Evolutionary conservation across 2,113 vertebrate species (phyloP).

Genomic region (Todiramphus chloris): DNA sequence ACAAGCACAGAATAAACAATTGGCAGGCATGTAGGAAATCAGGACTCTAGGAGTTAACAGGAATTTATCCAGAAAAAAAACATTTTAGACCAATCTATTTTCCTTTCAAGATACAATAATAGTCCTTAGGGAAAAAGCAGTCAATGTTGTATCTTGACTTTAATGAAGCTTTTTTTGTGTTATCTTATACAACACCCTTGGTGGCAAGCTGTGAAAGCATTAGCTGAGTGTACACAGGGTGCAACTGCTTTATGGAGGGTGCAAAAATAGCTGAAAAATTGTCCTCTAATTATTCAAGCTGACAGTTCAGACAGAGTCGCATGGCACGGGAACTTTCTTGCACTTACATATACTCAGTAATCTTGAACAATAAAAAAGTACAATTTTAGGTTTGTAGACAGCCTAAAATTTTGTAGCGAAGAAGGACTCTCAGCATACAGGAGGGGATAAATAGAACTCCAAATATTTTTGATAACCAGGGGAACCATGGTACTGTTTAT

Average conservation of each 20-base stretch:
- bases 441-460: background rate
- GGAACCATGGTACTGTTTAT: background rate
- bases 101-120: background rate
- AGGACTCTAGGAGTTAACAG: background rate
- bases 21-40: background rate
- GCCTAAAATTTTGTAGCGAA: background rate
- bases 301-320: background rate
- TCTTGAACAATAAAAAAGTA: background rate
- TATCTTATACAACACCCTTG: fast-evolving
- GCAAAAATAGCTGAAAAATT: background rate
- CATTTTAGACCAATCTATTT: background rate
- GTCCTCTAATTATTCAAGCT: background rate
- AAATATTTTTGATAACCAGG: background rate
- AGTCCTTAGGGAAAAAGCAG: background rate
- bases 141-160: background rate
- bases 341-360: background rate
- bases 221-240: background rate
- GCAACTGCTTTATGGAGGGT: background rate
- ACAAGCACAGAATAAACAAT: background rate
- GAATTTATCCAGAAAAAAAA: background rate
- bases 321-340: background rate
- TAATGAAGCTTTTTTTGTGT: background rate
- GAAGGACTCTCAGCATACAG: background rate
- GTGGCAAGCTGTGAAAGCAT: background rate
- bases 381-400: background rate